These are phyloP conservation scores for Drosophila arizonae DNA, from an alignment of 1,140 invertebrate species.

Conservation along the genomic window DNA sequence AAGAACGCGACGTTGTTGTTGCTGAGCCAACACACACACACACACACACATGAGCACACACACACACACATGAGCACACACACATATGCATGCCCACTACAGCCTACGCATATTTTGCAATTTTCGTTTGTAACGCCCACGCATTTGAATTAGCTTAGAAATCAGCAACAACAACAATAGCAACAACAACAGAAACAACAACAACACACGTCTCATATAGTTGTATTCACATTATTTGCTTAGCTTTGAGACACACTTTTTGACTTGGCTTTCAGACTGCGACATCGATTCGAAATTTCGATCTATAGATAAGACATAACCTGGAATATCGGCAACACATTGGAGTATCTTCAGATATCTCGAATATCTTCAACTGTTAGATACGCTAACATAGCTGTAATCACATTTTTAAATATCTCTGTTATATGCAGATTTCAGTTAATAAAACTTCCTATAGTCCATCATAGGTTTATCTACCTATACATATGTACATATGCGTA, in stretches of 20 bases:
- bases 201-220: constrained; percentile 58
- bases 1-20: constrained; percentile 48
- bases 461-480: too few relatives aligned
- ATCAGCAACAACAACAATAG: constrained; percentile 45
- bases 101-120: constrained; percentile 79
- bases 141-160: constrained; percentile 73
- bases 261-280: constrained; percentile 3
- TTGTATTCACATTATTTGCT: constrained; percentile 45
- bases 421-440: too few relatives aligned
- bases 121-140: constrained; percentile 75
- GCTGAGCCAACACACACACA: constrained; percentile 15
- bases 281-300: too few relatives aligned
- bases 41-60: neutral
- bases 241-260: constrained; percentile 34
- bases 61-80: neutral
- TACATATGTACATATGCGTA: too few relatives aligned
- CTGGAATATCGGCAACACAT: too few relatives aligned
- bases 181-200: constrained; percentile 30
- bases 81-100: constrained; percentile 17
- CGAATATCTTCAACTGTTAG: too few relatives aligned
- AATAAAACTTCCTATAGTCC: too few relatives aligned
- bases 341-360: too few relatives aligned
- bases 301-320: too few relatives aligned
- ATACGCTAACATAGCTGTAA: too few relatives aligned
- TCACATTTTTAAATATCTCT: too few relatives aligned